Conservation (phyloP, 53 echinoderm and acorn worm species). For the Holothuria scabra region DNA sequence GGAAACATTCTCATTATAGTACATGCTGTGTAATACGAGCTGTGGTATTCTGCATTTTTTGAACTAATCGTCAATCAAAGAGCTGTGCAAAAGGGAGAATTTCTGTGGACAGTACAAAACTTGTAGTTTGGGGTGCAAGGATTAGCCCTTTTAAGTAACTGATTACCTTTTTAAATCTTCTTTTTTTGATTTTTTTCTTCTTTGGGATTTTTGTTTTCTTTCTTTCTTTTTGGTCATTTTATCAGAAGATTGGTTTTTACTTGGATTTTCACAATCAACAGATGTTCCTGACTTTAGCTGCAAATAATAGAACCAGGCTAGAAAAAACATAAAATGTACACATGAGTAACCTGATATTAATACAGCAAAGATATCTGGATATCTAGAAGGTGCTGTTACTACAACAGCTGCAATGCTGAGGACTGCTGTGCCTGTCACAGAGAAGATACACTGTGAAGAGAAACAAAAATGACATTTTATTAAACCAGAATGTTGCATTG, state of each 20-base stretch:
- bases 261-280: neutral
- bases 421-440: constrained; percentile 63
- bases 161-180: neutral
- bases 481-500: no score
- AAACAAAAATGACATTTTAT: neutral
- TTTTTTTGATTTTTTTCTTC: constrained; percentile 30
- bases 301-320: constrained; percentile 64
- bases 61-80: no score
- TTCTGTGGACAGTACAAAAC: no score
- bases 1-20: no score
- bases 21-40: no score
- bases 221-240: neutral
- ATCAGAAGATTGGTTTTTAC: neutral
- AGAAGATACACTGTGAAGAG: constrained; percentile 62
- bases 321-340: constrained; percentile 82
- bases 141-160: no score
- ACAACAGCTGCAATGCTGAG: constrained; percentile 62
- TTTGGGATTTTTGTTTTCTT: neutral
- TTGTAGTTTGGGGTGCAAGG: no score
- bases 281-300: constrained; percentile 50
- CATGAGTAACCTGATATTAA: constrained; percentile 84
- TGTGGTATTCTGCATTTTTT: no score
- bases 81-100: no score
- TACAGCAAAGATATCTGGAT: constrained; percentile 89
- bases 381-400: constrained; percentile 68